Base-by-base conservation (phyloP, 2,113 vertebrate genomes). In the Dipodomys spectabilis region DNA sequence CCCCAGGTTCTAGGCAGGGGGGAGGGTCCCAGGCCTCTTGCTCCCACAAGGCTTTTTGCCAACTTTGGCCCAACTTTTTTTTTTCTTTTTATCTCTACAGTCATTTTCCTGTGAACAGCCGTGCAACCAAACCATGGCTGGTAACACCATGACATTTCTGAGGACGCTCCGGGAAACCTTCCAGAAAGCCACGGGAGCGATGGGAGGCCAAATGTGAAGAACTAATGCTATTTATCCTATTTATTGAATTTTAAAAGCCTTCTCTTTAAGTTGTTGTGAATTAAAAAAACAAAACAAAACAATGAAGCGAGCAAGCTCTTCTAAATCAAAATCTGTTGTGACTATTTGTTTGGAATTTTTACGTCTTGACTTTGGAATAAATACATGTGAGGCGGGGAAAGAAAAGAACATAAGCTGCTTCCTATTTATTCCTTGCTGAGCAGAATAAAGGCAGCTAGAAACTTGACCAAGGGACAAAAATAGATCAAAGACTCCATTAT, bases 171-270 rank as follows among this genome's bases (percentile, higher is more conserved):
- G 45, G 73, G 79, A 45, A 67, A 25, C 23, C n/a, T 75, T 96
- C 64, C 97, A 97, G 96, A 96, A 93, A 86, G 30, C 82, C 87
- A 10, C 1, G 2, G 20, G 5, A 74, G 30, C 5, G 1, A 20
- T 1, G 9, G 44, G 5, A 65, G 35, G 19, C 53, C 53, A 1
- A 45, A 1, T 3, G 23, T 96, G 92, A 96, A 91, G 73, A 92
- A 6, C 3, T 82, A 83, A 53, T 78, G 44, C 75, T 97, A 97
- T 97, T 97, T 97, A 97, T 97, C 91, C 39, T 97, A 97, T 97
- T 97, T 97, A 97, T 97, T 96, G 77, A 85, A 45, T 93, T 65
- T 32, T n/a, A 77, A 95, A 96, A 39, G 18, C 11, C 35, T 93
- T 79, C 20, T 91, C 69, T 64, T 85, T 88, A 83, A 84, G 25